phyloP scores from a whole-genome alignment of 2,797 vertebrate species.

The Babyrousa celebensis region DNA sequence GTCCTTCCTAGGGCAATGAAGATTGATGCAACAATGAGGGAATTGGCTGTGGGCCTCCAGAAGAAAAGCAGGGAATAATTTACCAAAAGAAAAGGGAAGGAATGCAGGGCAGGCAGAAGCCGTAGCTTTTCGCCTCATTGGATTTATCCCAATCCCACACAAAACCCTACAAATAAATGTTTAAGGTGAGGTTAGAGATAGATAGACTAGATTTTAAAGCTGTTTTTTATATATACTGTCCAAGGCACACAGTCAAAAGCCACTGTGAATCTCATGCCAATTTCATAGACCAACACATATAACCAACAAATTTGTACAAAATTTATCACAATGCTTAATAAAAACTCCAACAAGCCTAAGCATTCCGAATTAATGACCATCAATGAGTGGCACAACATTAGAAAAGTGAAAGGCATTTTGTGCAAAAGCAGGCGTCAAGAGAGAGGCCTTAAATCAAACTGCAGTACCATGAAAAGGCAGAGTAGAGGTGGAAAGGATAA shows the following conservation, averaged over 20 bases:
- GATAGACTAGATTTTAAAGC: conserved; percentile 36
- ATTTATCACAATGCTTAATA: conserved; percentile 67
- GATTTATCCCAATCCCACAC: background rate
- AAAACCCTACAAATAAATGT: background rate
- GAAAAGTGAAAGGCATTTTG: conserved; percentile 82
- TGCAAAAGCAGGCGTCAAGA: conserved; percentile 68
- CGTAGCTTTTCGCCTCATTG: background rate
- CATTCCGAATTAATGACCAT: conserved; percentile 59
- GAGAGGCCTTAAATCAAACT: conserved; percentile 72
- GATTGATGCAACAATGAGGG: background rate
- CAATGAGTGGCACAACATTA: conserved; percentile 5
- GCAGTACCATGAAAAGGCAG: conserved; percentile 65
- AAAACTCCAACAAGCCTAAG: conserved; percentile 16
- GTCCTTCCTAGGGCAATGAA: background rate
- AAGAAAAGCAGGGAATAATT: background rate
- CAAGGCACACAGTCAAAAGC: conserved; percentile 31
- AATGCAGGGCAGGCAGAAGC: background rate
- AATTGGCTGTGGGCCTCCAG: background rate
- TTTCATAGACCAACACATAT: conserved; percentile 69
- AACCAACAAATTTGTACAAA: conserved; percentile 46
- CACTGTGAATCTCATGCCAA: conserved; percentile 15
- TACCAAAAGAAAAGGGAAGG: conserved; percentile 1
- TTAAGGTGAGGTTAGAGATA: background rate
- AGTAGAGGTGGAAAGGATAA: conserved; percentile 79
- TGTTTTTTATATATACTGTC: background rate